phyloP scores from a whole-genome alignment of 2,113 vertebrate species.

The Otus sunia region DNA sequence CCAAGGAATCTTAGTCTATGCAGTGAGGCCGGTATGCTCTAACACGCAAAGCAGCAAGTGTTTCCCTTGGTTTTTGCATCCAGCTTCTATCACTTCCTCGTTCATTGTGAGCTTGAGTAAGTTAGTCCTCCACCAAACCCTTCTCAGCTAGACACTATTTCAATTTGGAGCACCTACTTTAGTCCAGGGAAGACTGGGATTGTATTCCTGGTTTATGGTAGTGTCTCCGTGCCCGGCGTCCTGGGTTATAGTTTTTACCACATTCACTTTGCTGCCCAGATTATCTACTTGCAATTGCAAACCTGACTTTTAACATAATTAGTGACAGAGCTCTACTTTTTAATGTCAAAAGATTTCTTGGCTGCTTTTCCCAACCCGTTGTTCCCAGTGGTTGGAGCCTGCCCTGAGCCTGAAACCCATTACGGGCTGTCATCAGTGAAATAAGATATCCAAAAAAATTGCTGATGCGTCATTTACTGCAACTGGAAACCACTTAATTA shows the following conservation, averaged over 20 bases:
- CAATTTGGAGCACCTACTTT: background rate
- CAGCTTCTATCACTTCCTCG: background rate
- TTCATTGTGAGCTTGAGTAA: background rate
- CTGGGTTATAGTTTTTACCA: conserved; percentile 33
- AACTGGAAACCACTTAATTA: conserved; percentile 73
- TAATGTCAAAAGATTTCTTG: conserved; percentile 69
- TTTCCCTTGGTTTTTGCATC: background rate
- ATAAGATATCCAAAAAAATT: conserved; percentile 59
- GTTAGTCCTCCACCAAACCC: background rate
- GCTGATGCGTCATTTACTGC: conserved; percentile 62
- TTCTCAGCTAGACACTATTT: background rate
- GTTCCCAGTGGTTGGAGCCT: conserved; percentile 13
- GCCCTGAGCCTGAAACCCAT: conserved; percentile 52
- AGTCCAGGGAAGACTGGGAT: background rate
- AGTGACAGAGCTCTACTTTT: conserved; percentile 64
- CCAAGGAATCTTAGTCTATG: background rate
- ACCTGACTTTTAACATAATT: conserved; percentile 77
- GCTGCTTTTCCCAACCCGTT: conserved; percentile 53
- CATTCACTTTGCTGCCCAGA: conserved; percentile 58
- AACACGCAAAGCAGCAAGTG: fast-evolving
- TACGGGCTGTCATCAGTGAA: conserved; percentile 71
- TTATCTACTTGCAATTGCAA: conserved; percentile 47
- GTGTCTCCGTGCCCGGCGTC: background rate
- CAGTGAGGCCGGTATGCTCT: background rate
- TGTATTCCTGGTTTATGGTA: background rate